Conservation (phyloP, 2,888 invertebrate genomes). For the Zygothrica quintamaculata region DNA sequence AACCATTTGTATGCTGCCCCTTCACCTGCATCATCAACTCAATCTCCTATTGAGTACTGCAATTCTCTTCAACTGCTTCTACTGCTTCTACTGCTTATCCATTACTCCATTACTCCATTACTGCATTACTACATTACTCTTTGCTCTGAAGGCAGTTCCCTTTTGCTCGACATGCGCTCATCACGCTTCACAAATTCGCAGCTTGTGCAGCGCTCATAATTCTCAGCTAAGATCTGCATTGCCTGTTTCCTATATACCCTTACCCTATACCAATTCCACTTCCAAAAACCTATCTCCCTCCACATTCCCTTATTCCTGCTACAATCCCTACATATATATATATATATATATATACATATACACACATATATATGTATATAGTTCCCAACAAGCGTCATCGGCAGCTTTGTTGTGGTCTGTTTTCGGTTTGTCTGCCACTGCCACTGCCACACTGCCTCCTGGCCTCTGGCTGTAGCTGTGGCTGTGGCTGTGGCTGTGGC, state of each 20-base stretch:
- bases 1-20: constrained; percentile 1
- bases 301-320: neutral
- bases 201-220: constrained; percentile 75
- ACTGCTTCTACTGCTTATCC: too few relatives aligned
- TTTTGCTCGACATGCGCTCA: constrained; percentile 61
- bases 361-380: too few relatives aligned
- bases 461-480: constrained; percentile 3
- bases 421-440: constrained; percentile 42
- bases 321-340: too few relatives aligned
- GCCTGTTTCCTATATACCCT: constrained; percentile 2
- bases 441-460: neutral
- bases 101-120: too few relatives aligned
- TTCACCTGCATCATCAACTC: constrained; percentile 6
- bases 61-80: neutral
- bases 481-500: constrained; percentile 1
- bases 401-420: constrained; percentile 79
- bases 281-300: neutral
- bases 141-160: neutral
- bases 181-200: constrained; percentile 80
- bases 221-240: constrained; percentile 43
- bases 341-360: too few relatives aligned
- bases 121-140: too few relatives aligned
- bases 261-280: neutral
- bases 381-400: constrained; percentile 68
- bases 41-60: neutral